Evolutionary conservation across 2,797 vertebrate species (phyloP).

Genomic region (Odontamblyopus lacepedii): DNA sequence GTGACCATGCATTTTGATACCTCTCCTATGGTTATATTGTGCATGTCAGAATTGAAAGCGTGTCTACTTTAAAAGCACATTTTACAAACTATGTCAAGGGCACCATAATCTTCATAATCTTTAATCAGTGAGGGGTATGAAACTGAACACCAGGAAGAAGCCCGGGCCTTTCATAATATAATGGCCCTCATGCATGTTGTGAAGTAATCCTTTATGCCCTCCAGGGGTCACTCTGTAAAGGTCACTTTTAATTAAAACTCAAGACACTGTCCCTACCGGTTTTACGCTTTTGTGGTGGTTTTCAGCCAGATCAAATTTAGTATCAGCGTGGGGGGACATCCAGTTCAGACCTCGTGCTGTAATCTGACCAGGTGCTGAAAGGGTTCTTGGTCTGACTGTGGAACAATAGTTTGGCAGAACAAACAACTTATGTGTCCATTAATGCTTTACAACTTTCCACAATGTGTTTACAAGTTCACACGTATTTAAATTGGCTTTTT

Average conservation of each 20-base stretch:
- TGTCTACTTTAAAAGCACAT: constrained; percentile 16
- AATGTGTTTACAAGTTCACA: background rate
- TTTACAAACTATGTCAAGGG: constrained; percentile 59
- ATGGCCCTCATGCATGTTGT: constrained; percentile 51
- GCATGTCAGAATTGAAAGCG: constrained; percentile 7
- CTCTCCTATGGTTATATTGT: constrained; percentile 22
- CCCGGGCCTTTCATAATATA: constrained; percentile 70
- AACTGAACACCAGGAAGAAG: constrained; percentile 71
- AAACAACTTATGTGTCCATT: background rate
- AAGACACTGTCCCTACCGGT: constrained; percentile 58
- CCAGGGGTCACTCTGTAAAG: constrained; percentile 44
- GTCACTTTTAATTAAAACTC: constrained; percentile 77
- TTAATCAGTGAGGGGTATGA: constrained; percentile 64
- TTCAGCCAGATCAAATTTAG: constrained; percentile 79
- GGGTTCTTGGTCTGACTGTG: constrained; percentile 25
- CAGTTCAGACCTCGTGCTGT: constrained; percentile 40
- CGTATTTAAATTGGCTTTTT: too few relatives aligned
- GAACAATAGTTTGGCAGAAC: constrained; percentile 12
- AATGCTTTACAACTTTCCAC: background rate
- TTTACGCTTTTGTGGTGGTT: constrained; percentile 58
- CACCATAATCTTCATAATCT: constrained; percentile 54
- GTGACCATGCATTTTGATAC: constrained; percentile 9
- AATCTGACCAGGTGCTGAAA: constrained; percentile 69
- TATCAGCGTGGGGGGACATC: constrained; percentile 48
- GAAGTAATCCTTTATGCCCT: constrained; percentile 52